These are phyloP conservation scores for Leucoraja erinaceus DNA, from an alignment of 2,113 vertebrate genomes.

Conservation along the genomic window DNA sequence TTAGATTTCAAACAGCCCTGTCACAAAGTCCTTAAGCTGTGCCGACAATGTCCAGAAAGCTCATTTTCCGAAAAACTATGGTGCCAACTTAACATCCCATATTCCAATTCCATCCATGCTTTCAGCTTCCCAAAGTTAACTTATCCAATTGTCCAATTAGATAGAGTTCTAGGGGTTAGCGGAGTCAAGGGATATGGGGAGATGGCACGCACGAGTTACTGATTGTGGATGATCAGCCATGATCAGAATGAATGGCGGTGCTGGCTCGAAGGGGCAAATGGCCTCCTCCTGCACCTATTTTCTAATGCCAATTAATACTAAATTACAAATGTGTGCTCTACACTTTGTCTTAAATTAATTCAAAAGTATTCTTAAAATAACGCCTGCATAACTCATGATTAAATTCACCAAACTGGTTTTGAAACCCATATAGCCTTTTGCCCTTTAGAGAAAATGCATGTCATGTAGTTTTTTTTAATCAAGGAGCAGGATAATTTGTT, in stretches of 20 bases:
- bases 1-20: not conserved
- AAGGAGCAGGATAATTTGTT: conserved; percentile 28
- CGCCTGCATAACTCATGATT: conserved; percentile 4
- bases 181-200: too few species aligned
- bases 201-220: too few species aligned
- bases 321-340: not conserved
- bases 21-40: not conserved
- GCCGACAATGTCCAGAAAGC: not conserved
- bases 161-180: too few species aligned
- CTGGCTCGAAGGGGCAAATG: too few species aligned
- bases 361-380: conserved; percentile 10
- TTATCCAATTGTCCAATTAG: not conserved
- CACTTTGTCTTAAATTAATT: conserved; percentile 29
- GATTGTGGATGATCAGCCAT: too few species aligned
- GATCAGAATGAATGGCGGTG: too few species aligned
- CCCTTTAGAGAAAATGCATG: not conserved
- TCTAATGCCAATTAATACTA: conserved; percentile 28
- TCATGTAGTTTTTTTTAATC: conserved; percentile 26
- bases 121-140: not conserved
- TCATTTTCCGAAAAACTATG: not conserved
- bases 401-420: conserved; percentile 32
- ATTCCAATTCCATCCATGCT: not conserved
- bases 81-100: conserved; percentile 20
- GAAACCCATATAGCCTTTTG: not conserved
- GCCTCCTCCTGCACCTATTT: too few species aligned